Base-by-base conservation (phyloP, 2,113 vertebrate genomes). In the Halcyon senegalensis region DNA sequence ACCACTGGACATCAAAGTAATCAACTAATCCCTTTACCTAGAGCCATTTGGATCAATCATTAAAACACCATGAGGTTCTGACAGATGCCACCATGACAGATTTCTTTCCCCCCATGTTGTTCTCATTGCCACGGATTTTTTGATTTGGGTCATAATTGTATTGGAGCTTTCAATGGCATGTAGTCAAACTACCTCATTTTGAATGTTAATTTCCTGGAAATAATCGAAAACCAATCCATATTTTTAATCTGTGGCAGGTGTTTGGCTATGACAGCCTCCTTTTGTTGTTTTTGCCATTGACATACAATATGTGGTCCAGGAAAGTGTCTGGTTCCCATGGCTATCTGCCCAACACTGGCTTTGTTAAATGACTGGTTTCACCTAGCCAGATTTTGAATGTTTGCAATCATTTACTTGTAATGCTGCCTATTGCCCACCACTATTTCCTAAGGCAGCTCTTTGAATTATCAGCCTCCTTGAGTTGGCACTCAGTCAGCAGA, bases 191-290 rank as follows among this genome's bases (percentile, higher is more conserved):
- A 64, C 13, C 50, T 84, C 68, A 79, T 94, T 97, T 96, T 77
- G 90, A 90, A 92, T 77, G 41, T 69, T 93, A 84, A 88, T 96
- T 96, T 97, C 90, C 87, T 87, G 82, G 95, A 96, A 97, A 73
- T 41, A 95, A 77, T 56, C 92, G 44, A 92, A 93, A 95, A 56
- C 4, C 55, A 79, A 72, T 74, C 51, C 33, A 77, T 70, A 75
- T 58, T 96, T 97, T 96, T 80, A 96, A 95, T 94, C 77, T 73
- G 68, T 76, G 53, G 67, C 91, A 96, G 92, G 77, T 95, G 78
- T 50, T 91, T 92, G 87, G 81, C 92, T 94, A 6, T 19, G 12
- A 63, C 21, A 59, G 35, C 53, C 44, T 82, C 80, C 86, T 95
- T 50, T 92, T 66, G 44, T 77, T 91, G 60, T 63, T 90, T 70